These are phyloP conservation scores for Drosophila lacertosa DNA, from an alignment of 1,140 invertebrate species.

Conservation along the genomic window DNA sequence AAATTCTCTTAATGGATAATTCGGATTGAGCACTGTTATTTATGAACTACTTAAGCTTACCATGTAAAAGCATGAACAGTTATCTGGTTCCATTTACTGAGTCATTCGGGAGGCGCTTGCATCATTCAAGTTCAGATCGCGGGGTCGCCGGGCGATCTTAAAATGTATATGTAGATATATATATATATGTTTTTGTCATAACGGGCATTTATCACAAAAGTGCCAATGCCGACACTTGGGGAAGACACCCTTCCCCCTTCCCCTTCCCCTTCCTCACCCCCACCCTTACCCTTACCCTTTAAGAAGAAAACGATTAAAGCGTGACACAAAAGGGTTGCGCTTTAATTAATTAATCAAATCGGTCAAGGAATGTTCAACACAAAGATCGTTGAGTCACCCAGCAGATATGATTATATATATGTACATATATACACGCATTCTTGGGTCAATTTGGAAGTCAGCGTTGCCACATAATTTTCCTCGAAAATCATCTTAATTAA, in stretches of 20 bases:
- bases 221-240: conserved; percentile 67
- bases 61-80: conserved; percentile 6
- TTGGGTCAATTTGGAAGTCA: conserved; percentile 65
- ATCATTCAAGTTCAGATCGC: conserved; percentile 69
- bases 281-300: not conserved
- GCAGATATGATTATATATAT: not conserved
- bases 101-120: conserved; percentile 60
- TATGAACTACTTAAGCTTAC: not conserved
- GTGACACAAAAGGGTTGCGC: conserved; percentile 65
- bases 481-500: conserved; percentile 75
- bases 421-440: conserved; percentile 4
- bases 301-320: not conserved
- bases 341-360: conserved; percentile 82
- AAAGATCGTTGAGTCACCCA: conserved; percentile 27
- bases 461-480: conserved; percentile 53
- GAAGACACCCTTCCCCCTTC: not conserved
- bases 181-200: too few relatives aligned
- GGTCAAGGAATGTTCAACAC: conserved; percentile 63
- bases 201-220: conserved; percentile 46
- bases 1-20: not conserved
- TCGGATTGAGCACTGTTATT: not conserved
- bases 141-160: conserved; percentile 56
- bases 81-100: conserved; percentile 9
- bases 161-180: too few relatives aligned
- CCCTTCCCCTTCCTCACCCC: not conserved